These are phyloP conservation scores for Bugula neritina DNA, from an alignment of 2,888 invertebrate genomes.

Conservation along the genomic window DNA sequence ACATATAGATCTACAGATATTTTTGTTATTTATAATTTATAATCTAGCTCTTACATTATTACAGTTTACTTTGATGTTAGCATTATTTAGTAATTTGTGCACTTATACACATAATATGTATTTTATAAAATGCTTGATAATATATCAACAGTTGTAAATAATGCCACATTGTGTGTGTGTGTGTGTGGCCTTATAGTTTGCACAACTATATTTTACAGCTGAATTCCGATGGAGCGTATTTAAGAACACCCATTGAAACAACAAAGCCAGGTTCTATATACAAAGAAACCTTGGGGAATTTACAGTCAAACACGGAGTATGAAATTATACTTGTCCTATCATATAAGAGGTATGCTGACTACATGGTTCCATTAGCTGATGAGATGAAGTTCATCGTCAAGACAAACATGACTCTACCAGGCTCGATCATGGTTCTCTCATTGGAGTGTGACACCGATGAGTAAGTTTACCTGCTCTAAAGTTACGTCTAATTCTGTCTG, in stretches of 20 bases:
- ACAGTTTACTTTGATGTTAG: too few species aligned
- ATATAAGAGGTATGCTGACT: not conserved
- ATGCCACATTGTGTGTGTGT: too few species aligned
- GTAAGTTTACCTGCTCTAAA: too few species aligned
- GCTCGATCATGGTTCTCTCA: not conserved
- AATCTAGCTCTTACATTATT: too few species aligned
- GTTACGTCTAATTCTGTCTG: too few species aligned
- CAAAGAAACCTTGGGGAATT: not conserved
- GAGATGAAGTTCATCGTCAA: not conserved
- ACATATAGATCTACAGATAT: too few species aligned
- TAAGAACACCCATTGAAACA: not conserved
- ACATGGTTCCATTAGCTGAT: not conserved
- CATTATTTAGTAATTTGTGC: too few species aligned
- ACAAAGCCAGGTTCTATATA: not conserved
- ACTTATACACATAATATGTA: too few species aligned
- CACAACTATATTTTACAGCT: not conserved
- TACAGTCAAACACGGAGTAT: slow-evolving; percentile 8
- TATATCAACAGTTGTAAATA: too few species aligned
- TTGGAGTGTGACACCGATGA: not conserved
- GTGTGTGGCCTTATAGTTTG: not conserved
- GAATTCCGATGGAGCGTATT: not conserved
- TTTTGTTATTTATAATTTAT: too few species aligned
- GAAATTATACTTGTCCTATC: not conserved
- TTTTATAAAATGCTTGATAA: too few species aligned
- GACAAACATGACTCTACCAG: not conserved